Evolutionary conservation across 53 echinoderm and acorn worm genomes (phyloP).

Genomic region (Glandiceps talaboti): DNA sequence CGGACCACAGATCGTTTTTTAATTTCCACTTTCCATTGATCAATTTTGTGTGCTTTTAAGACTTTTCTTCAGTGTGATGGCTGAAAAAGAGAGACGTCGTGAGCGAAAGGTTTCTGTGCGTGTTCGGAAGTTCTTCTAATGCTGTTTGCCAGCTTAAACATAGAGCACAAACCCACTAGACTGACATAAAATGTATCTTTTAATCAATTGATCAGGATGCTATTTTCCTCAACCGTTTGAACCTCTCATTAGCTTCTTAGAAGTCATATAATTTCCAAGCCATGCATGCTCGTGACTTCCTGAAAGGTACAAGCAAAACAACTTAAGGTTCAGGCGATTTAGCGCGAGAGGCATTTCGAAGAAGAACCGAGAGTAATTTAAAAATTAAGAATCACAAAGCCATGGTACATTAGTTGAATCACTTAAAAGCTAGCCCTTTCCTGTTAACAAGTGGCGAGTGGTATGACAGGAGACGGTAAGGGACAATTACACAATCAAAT

Average conservation of each 20-base stretch:
- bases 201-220: neutral
- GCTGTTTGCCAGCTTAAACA: neutral
- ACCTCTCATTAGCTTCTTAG: neutral
- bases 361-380: neutral
- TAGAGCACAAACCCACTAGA: neutral
- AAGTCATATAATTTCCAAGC: neutral
- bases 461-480: neutral
- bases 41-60: neutral
- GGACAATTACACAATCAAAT: neutral
- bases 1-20: neutral
- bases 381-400: neutral
- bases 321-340: neutral
- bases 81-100: neutral
- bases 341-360: neutral
- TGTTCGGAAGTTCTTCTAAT: neutral
- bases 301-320: neutral
- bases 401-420: neutral
- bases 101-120: neutral
- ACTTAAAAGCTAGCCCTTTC: neutral
- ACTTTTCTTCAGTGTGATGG: neutral
- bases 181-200: neutral
- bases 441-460: neutral
- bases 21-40: neutral
- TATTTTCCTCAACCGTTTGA: neutral
- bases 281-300: neutral